Conservation (phyloP, 1,140 invertebrate genomes). For the Belonocnema kinseyi region DNA sequence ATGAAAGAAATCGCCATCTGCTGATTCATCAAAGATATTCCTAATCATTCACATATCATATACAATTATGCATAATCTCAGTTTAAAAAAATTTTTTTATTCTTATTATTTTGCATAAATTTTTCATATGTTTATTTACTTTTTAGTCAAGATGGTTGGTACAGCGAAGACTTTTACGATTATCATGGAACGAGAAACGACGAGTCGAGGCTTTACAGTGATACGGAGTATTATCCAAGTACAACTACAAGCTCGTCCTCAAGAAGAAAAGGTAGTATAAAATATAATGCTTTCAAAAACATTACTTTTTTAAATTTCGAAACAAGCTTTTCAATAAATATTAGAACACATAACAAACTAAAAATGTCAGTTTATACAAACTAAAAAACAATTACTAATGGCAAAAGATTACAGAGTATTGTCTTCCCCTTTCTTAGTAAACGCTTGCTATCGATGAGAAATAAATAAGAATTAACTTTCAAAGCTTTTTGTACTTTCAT, state of each 20-base stretch:
- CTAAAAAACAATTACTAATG: no score
- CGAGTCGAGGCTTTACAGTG: slow-evolving; percentile 73
- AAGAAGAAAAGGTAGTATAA: slow-evolving; percentile 66
- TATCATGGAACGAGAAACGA: slow-evolving; percentile 69
- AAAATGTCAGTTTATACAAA: no score
- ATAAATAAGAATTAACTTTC: no score
- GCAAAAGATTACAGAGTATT: no score
- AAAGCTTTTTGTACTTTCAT: no score
- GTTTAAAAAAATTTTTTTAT: neutral
- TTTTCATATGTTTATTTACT: neutral
- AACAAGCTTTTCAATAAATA: slow-evolving; percentile 37
- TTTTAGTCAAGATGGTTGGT: slow-evolving; percentile 75
- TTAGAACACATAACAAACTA: neutral
- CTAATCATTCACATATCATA: neutral
- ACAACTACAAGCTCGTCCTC: slow-evolving; percentile 65
- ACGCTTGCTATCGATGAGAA: no score
- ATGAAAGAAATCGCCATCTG: no score
- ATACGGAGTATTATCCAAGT: slow-evolving; percentile 73
- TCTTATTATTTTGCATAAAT: neutral
- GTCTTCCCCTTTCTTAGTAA: no score
- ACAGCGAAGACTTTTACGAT: slow-evolving; percentile 72
- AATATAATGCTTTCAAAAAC: neutral
- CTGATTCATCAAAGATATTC: no score
- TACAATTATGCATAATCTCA: neutral
- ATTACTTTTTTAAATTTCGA: slow-evolving; percentile 4